These are phyloP conservation scores for Gnathonemus longibarbis DNA, from an alignment of 2,113 vertebrate species.

Conservation along the genomic window DNA sequence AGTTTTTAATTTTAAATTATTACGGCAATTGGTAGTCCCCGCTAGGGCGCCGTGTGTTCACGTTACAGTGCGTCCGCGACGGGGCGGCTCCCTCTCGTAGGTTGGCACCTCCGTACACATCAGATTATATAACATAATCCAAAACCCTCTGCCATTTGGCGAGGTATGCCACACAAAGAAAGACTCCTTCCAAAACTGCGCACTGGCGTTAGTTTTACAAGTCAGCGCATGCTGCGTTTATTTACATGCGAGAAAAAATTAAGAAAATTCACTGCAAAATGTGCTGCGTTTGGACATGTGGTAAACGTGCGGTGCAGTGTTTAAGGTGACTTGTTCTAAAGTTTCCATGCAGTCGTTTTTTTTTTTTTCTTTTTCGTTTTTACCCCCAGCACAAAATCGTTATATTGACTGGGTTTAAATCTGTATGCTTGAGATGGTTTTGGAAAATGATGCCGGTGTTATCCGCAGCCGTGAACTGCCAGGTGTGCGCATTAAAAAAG, in stretches of 20 bases:
- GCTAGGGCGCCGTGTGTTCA: neutral
- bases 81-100: neutral
- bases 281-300: neutral
- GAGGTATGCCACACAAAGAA: neutral
- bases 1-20: conserved; percentile 25
- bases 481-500: neutral
- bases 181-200: neutral
- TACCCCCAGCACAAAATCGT: neutral
- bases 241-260: neutral
- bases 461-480: neutral
- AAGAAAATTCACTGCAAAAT: neutral
- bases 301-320: neutral
- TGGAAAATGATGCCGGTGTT: neutral
- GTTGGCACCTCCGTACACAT: neutral
- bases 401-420: neutral
- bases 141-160: neutral
- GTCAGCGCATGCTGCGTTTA: neutral
- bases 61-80: neutral
- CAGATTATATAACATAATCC: neutral
- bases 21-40: neutral
- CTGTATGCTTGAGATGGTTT: neutral
- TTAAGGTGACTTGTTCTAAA: neutral
- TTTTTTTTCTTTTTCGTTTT: neutral
- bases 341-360: neutral
- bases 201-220: neutral